Evolutionary conservation across 1,140 invertebrate species (phyloP).

Genomic region (Dreissena rostriformis): DNA sequence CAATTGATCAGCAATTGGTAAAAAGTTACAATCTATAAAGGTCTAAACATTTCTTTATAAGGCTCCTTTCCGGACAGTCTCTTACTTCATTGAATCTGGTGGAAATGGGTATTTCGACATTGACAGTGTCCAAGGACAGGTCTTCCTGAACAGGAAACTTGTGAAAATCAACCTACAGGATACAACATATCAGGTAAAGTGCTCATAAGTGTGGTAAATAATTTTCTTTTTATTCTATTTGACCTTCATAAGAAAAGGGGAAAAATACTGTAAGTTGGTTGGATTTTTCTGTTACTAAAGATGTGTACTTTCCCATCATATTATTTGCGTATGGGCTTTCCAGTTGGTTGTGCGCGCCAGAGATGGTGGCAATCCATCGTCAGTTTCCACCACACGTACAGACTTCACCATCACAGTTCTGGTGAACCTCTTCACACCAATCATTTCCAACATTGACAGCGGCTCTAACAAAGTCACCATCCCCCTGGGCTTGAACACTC

Average conservation of each 20-base stretch:
- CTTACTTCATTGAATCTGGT: slow-evolving; percentile 12
- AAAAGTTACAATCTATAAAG: too few relatives aligned
- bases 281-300: too few relatives aligned
- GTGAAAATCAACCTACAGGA: neutral
- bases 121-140: neutral
- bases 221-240: slow-evolving; percentile 19
- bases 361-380: slow-evolving; percentile 60
- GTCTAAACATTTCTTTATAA: too few relatives aligned
- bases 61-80: too few relatives aligned
- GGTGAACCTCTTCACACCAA: slow-evolving; percentile 66
- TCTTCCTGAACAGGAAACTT: slow-evolving; percentile 2
- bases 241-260: slow-evolving; percentile 25
- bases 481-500: slow-evolving; percentile 42
- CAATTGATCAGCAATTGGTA: too few relatives aligned
- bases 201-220: slow-evolving; percentile 7
- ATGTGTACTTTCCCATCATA: too few relatives aligned
- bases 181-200: slow-evolving; percentile 1
- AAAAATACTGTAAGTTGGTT: too few relatives aligned
- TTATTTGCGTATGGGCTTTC: too few relatives aligned
- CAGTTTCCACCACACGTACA: slow-evolving; percentile 50
- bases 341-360: slow-evolving; percentile 55
- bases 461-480: slow-evolving; percentile 42
- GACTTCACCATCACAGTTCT: slow-evolving; percentile 60
- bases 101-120: slow-evolving; percentile 9
- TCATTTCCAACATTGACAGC: slow-evolving; percentile 52